Conservation (phyloP, 2,113 vertebrate genomes). For the Myotis davidii region DNA sequence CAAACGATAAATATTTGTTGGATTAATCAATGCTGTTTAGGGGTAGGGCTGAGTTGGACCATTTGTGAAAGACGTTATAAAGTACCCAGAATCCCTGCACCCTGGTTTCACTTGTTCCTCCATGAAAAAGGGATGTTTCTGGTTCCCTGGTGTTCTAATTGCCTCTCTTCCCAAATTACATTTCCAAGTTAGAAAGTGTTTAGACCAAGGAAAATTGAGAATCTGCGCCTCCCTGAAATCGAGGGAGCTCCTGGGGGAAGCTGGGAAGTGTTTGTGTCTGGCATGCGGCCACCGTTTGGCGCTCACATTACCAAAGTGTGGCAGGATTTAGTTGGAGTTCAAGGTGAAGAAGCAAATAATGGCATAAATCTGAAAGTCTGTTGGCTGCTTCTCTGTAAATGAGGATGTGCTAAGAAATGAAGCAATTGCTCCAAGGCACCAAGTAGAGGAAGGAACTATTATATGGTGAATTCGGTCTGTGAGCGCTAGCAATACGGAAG, state of each 20-base stretch:
- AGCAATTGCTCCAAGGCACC: slow-evolving; percentile 55
- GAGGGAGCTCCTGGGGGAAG: not conserved
- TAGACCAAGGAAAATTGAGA: slow-evolving; percentile 43
- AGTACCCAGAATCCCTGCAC: not conserved
- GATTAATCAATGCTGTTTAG: not conserved
- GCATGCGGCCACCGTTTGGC: slow-evolving; percentile 61
- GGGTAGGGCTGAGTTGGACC: not conserved
- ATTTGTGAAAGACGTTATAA: not conserved
- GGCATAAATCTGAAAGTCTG: slow-evolving; percentile 64
- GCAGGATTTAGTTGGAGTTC: slow-evolving; percentile 75
- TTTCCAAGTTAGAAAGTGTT: slow-evolving; percentile 32
- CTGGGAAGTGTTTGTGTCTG: slow-evolving; percentile 67
- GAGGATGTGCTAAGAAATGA: slow-evolving; percentile 62
- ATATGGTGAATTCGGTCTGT: slow-evolving; percentile 61
- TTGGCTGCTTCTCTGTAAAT: slow-evolving; percentile 65
- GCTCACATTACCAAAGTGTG: slow-evolving; percentile 50
- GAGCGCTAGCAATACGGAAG: slow-evolving; percentile 1
- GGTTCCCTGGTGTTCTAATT: slow-evolving; percentile 51
- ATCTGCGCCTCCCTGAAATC: slow-evolving; percentile 51
- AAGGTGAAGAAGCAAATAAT: slow-evolving; percentile 80
- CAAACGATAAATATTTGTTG: not conserved
- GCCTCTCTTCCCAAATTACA: slow-evolving; percentile 4
- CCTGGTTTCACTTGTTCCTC: not conserved
- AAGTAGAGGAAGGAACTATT: slow-evolving; percentile 59
- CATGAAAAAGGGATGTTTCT: not conserved